phyloP scores from a whole-genome alignment of 2,113 vertebrate species.

The Pyxicephalus adspersus region DNA sequence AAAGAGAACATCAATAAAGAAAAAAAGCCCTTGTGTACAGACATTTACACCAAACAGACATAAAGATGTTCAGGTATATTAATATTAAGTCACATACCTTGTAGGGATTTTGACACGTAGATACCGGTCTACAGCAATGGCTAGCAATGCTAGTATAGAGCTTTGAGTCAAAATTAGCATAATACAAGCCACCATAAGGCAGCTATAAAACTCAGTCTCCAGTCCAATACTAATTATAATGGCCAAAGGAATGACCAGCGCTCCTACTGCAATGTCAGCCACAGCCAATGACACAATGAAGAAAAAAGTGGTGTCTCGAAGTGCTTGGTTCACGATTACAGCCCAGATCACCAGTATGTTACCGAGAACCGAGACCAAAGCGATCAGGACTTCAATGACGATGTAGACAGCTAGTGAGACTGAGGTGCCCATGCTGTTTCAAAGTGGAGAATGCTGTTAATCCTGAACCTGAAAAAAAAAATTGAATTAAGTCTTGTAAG shows the following conservation, averaged over 20 bases:
- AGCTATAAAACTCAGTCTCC: constrained; percentile 87
- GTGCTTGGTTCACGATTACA: constrained; percentile 88
- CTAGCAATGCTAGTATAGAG: constrained; percentile 94
- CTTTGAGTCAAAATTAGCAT: constrained; percentile 96
- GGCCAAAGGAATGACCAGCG: constrained; percentile 92
- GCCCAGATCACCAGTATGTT: constrained; percentile 99
- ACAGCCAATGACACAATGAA: constrained; percentile 93
- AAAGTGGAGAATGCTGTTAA: constrained; percentile 23
- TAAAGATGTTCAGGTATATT: not conserved
- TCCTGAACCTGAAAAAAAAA: constrained; percentile 36
- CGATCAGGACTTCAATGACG: constrained; percentile 89
- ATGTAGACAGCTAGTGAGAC: constrained; percentile 85
- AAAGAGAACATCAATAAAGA: not conserved
- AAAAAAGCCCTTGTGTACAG: not conserved
- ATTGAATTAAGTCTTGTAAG: not conserved
- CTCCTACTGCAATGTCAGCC: constrained; percentile 93
- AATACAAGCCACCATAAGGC: constrained; percentile 86
- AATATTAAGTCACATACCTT: constrained; percentile 76
- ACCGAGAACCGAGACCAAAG: constrained; percentile 88
- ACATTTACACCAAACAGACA: not conserved
- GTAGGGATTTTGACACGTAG: constrained; percentile 94
- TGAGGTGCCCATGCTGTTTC: constrained; percentile 73
- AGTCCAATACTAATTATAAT: constrained; percentile 90
- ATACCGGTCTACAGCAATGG: constrained; percentile 95
- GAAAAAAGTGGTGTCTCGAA: constrained; percentile 92